Conservation (phyloP, 2,888 invertebrate genomes). For the Glyphotaelius pellucidus region DNA sequence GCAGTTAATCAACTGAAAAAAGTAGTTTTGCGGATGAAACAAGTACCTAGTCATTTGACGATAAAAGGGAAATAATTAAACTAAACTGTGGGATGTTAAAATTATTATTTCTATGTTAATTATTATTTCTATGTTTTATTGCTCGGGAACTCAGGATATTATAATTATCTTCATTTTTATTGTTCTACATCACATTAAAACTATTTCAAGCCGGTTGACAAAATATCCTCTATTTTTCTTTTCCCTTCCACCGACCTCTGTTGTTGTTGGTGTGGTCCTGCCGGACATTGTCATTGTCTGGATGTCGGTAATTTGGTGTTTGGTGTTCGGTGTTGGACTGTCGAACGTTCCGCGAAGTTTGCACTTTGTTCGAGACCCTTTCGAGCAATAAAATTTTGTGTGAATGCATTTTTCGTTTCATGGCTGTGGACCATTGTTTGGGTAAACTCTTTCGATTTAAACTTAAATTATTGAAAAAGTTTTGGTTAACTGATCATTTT, state of each 20-base stretch:
- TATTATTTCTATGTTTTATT: background rate
- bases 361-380: constrained; percentile 8
- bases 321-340: background rate
- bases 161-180: too few species aligned
- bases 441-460: background rate
- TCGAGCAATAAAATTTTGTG: background rate
- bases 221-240: background rate
- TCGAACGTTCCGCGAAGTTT: constrained; percentile 31
- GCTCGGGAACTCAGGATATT: too few species aligned
- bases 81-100: background rate
- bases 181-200: too few species aligned
- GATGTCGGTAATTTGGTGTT: background rate
- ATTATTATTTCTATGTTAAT: background rate
- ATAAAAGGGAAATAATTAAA: background rate
- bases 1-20: background rate
- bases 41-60: background rate
- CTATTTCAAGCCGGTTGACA: too few species aligned
- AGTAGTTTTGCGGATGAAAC: background rate
- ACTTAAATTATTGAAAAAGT: background rate
- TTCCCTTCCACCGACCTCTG: background rate
- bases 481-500: background rate
- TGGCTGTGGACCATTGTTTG: background rate
- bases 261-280: background rate
- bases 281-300: background rate
- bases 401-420: background rate